Base-by-base conservation (phyloP, 2,797 vertebrate species). In the Xenopus petersii region DNA sequence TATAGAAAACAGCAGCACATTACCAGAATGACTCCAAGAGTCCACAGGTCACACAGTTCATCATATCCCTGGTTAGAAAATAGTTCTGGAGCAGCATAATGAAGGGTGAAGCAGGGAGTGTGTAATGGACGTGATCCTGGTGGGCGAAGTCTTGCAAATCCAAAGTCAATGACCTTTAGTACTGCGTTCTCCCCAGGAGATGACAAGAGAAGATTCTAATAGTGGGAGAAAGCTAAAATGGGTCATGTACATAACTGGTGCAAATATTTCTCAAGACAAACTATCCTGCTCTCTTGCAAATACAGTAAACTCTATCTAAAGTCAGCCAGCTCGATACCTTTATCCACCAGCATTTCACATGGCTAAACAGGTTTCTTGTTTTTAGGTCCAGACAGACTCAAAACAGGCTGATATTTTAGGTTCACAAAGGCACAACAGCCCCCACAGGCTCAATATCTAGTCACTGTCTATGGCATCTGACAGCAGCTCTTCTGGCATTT, bases 21-120 rank as follows among this genome's bases (percentile, higher is more conserved):
- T 90, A 97, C 95, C 93, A 97, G 84, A 67, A 97, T 96, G 82
- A 97, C 95, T 5, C 95, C 95, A 0, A 97, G 92, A 83, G 95
- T 97, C 95, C 95, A 97, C 81, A 97, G 93, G 84, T 97, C 95
- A 3, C 95, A 97, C 73, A 94, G 93, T 83, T 97, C 94, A 80
- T 97, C 95, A 3, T 97, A 97, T 48, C 95, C 95, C 0, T 93
- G 91, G 2, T 90, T 93, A 46, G 94, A 92, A 67, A 97, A 92
- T 68, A 97, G 93, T 81, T 97, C 95, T 0, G 95, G 95, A 0
- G 95, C 95, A 0, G 95, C 95, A 0, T 97, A 97, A 87, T 97
- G 94, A 87, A 97, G 86, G 0, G 95, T 96, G 86, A 96, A 97
- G 87, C 95, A 97, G 3, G 95, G 95, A 0, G 95, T 97, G 88